phyloP scores from a whole-genome alignment of 2,797 vertebrate genomes.

The Alfaro cultratus region DNA sequence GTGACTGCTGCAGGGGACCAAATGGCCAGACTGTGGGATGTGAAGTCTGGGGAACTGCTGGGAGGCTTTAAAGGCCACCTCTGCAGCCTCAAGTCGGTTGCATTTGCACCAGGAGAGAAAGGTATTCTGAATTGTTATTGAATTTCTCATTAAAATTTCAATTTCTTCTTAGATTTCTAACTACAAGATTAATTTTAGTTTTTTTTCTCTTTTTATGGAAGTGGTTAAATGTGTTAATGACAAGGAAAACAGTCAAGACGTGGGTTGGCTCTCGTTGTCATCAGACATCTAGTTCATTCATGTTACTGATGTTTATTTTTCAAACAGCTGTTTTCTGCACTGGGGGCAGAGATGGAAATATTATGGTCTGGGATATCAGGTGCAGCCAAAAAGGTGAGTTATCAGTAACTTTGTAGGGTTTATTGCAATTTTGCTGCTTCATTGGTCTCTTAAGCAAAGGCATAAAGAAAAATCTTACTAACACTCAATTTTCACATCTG shows the following conservation, averaged over 20 bases:
- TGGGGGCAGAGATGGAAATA: slow-evolving; percentile 96
- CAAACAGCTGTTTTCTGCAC: slow-evolving; percentile 92
- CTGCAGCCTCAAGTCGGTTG: slow-evolving; percentile 95
- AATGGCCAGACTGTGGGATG: slow-evolving; percentile 94
- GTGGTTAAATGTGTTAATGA: background rate
- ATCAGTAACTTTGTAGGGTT: background rate
- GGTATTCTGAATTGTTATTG: slow-evolving; percentile 60
- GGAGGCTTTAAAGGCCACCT: slow-evolving; percentile 95
- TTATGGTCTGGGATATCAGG: slow-evolving; percentile 97
- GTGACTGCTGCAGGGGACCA: slow-evolving; percentile 97
- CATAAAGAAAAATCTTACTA: background rate
- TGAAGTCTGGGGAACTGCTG: slow-evolving; percentile 87
- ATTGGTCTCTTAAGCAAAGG: background rate
- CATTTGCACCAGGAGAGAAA: slow-evolving; percentile 91
- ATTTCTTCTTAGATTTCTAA: background rate
- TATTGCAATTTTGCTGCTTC: background rate
- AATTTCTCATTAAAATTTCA: background rate
- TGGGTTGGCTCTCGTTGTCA: background rate
- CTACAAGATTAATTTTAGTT: background rate
- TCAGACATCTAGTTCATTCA: background rate
- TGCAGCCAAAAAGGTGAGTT: slow-evolving; percentile 96
- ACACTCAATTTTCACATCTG: background rate
- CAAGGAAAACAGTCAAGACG: background rate
- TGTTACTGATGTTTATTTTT: background rate
- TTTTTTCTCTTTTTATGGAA: background rate